Evolutionary conservation across 2,797 vertebrate species (phyloP).

Genomic region (Lagocephalus sceleratus): DNA sequence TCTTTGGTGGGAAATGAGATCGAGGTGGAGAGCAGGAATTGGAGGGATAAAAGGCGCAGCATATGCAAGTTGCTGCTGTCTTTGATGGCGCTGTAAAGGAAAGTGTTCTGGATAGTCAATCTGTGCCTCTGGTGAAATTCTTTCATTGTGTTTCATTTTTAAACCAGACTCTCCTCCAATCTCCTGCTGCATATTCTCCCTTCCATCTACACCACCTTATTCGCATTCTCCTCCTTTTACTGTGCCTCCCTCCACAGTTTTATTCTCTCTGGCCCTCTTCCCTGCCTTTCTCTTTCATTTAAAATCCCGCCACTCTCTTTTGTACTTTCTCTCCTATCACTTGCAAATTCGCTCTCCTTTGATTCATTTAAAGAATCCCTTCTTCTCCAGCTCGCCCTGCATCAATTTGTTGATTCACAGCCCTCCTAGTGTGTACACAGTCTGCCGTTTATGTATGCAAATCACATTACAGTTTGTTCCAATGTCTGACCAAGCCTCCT

Average conservation of each 20-base stretch:
- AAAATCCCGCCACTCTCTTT: constrained; percentile 25
- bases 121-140: constrained; percentile 56
- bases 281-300: constrained; percentile 43
- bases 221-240: constrained; percentile 28
- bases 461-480: constrained; percentile 62
- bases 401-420: constrained; percentile 24
- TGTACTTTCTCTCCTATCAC: constrained; percentile 30
- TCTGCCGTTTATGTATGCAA: constrained; percentile 48
- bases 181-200: constrained; percentile 20
- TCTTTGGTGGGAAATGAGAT: constrained; percentile 41
- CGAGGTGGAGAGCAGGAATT: constrained; percentile 6
- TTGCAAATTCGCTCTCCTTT: constrained; percentile 28
- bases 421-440: constrained; percentile 6
- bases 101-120: constrained; percentile 61
- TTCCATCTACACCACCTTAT: constrained; percentile 30
- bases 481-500: constrained; percentile 69
- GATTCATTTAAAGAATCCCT: constrained; percentile 6
- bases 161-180: constrained; percentile 33
- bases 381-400: not conserved
- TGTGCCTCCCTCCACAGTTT: constrained; percentile 37
- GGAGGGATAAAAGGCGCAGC: constrained; percentile 47
- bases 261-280: constrained; percentile 24
- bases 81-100: constrained; percentile 60
- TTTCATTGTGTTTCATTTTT: constrained; percentile 62
- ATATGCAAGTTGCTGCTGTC: constrained; percentile 43